phyloP scores from a whole-genome alignment of 2,888 invertebrate species.

The Cepaea hortensis region DNA sequence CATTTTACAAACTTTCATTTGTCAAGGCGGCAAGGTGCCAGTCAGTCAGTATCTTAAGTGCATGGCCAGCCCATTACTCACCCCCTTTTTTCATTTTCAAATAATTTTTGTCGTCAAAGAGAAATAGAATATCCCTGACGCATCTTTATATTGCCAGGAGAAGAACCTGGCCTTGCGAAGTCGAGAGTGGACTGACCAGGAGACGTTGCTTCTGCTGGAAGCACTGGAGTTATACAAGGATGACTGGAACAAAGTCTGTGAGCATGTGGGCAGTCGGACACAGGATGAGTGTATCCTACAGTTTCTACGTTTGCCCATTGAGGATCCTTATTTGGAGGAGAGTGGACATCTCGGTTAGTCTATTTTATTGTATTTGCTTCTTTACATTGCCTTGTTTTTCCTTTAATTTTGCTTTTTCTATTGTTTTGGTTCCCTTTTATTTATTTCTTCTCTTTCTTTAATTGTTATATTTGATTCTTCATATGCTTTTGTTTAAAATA shows the following conservation, averaged over 20 bases:
- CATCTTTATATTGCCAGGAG: conserved; percentile 43
- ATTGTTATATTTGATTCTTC: too few species aligned
- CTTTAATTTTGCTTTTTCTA: neutral
- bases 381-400: neutral
- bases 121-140: neutral
- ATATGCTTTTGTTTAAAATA: too few species aligned
- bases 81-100: neutral
- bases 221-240: conserved; percentile 98
- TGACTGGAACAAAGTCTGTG: conserved; percentile 96
- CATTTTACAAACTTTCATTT: too few species aligned
- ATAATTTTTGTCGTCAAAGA: neutral
- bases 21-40: too few species aligned
- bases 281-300: conserved; percentile 99
- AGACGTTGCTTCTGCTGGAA: conserved; percentile 94
- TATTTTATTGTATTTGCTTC: neutral
- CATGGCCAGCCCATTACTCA: too few species aligned
- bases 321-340: conserved; percentile 97
- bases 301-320: conserved; percentile 96
- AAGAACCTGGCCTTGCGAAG: conserved; percentile 73
- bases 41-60: too few species aligned
- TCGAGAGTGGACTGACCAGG: conserved; percentile 99
- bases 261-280: conserved; percentile 97
- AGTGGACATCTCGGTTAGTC: conserved; percentile 76
- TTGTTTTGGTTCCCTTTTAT: neutral
- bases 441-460: too few species aligned